phyloP scores from a whole-genome alignment of 2,888 invertebrate species.

The Limenitis camilla region DNA sequence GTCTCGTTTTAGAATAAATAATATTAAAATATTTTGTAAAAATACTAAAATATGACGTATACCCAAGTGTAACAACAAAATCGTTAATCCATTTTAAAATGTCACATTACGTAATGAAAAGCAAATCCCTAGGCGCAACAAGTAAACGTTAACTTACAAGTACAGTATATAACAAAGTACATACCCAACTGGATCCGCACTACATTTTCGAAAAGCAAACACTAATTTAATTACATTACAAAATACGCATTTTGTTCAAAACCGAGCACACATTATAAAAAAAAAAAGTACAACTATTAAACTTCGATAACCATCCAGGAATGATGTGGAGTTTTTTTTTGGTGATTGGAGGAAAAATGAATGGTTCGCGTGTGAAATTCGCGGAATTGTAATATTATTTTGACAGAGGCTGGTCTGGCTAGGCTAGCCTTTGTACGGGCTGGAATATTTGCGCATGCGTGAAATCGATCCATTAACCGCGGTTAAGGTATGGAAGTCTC shows the following conservation, averaged over 20 bases:
- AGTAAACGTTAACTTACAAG: slow-evolving; percentile 49
- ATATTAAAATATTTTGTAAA: background rate
- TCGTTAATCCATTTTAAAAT: slow-evolving; percentile 35
- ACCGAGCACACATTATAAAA: slow-evolving; percentile 8
- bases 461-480: slow-evolving; percentile 49
- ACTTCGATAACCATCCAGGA: background rate
- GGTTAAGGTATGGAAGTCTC: slow-evolving; percentile 23
- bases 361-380: slow-evolving; percentile 38
- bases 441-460: slow-evolving; percentile 50
- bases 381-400: slow-evolving; percentile 54
- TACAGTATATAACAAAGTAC: slow-evolving; percentile 30
- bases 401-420: slow-evolving; percentile 55
- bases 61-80: slow-evolving; percentile 11
- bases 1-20: too few species aligned
- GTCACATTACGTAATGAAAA: slow-evolving; percentile 55
- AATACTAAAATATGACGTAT: background rate
- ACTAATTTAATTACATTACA: slow-evolving; percentile 36
- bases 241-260: slow-evolving; percentile 31
- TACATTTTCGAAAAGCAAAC: slow-evolving; percentile 49
- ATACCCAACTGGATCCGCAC: slow-evolving; percentile 35
- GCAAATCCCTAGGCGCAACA: slow-evolving; percentile 51
- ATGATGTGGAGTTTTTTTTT: background rate
- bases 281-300: slow-evolving; percentile 1
- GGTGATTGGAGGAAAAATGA: slow-evolving; percentile 11
- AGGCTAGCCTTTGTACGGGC: slow-evolving; percentile 59